Percentiles rank a stretch among this genome's conserved stretches.
These are phyloP conservation scores for Zhuqinia jingwanae DNA, from an alignment of 2,888 invertebrate species.

Conservation along the genomic window DNA sequence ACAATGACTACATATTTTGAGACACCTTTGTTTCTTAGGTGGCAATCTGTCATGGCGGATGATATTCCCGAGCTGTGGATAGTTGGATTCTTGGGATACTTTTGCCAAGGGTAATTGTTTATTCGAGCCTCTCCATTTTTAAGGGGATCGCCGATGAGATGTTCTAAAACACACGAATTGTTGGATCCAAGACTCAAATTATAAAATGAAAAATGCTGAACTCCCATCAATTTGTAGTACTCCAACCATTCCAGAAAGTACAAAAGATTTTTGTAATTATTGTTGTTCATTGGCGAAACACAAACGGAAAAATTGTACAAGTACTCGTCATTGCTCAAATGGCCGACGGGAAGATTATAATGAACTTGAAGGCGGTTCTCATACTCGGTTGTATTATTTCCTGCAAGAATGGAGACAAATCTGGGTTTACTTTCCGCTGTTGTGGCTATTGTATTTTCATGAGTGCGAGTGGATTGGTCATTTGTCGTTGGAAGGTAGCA, in stretches of 20 bases:
- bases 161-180: constrained; percentile 15
- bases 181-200: constrained; percentile 42
- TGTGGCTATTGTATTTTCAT: too few relatives aligned
- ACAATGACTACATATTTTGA: neutral
- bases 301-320: constrained; percentile 25
- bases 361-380: neutral
- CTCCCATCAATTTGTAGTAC: constrained; percentile 56
- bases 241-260: constrained; percentile 60
- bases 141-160: neutral
- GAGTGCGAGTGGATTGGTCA: too few relatives aligned
- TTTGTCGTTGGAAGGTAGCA: too few relatives aligned
- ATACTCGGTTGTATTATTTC: neutral
- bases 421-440: too few relatives aligned
- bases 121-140: neutral
- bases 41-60: neutral
- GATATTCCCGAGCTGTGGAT: neutral
- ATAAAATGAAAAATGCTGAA: constrained; percentile 50
- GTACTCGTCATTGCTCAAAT: neutral
- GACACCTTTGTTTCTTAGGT: neutral
- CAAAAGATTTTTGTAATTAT: constrained; percentile 6
- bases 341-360: neutral
- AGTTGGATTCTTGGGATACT: neutral
- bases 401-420: too few relatives aligned
- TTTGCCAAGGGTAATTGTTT: neutral
- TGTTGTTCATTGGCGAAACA: constrained; percentile 32